A percentile compares a stretch with the other conserved stretches of the same genome.
Evolutionary conservation across 1,140 invertebrate genomes (phyloP).

Genomic region (Eciton burchellii): DNA sequence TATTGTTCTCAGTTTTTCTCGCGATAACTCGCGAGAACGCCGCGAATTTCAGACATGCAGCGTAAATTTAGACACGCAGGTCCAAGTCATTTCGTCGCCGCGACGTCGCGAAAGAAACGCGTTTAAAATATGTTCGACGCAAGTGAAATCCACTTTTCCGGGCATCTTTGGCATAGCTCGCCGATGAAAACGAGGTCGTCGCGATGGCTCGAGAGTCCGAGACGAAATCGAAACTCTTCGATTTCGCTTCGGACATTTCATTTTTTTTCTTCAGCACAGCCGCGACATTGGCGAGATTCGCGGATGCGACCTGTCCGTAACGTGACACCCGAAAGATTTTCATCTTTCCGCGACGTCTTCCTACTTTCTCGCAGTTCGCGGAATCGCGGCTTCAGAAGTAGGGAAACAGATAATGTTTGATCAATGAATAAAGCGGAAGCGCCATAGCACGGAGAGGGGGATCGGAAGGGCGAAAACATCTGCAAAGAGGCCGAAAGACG

Average conservation of each 20-base stretch:
- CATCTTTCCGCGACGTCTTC: too few species aligned
- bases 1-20: not conserved
- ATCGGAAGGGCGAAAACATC: not conserved
- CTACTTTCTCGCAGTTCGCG: constrained; percentile 13
- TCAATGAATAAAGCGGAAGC: constrained; percentile 66
- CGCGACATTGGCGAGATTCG: not conserved
- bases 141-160: constrained; percentile 12
- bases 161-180: not conserved
- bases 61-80: not conserved
- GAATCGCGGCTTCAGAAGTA: constrained; percentile 30
- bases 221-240: constrained; percentile 11
- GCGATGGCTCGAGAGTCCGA: not conserved
- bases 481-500: constrained; percentile 15
- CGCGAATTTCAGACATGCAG: constrained; percentile 10
- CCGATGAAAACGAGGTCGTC: not conserved
- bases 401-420: constrained; percentile 73
- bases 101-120: not conserved
- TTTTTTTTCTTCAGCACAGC: not conserved
- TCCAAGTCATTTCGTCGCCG: not conserved
- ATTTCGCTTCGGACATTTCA: not conserved
- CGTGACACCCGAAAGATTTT: too few species aligned
- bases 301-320: too few species aligned
- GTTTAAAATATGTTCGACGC: not conserved
- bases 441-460: constrained; percentile 1
- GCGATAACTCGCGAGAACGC: constrained; percentile 4